Conservation (phyloP, 2,888 invertebrate species). For the Copidosoma aretas region DNA sequence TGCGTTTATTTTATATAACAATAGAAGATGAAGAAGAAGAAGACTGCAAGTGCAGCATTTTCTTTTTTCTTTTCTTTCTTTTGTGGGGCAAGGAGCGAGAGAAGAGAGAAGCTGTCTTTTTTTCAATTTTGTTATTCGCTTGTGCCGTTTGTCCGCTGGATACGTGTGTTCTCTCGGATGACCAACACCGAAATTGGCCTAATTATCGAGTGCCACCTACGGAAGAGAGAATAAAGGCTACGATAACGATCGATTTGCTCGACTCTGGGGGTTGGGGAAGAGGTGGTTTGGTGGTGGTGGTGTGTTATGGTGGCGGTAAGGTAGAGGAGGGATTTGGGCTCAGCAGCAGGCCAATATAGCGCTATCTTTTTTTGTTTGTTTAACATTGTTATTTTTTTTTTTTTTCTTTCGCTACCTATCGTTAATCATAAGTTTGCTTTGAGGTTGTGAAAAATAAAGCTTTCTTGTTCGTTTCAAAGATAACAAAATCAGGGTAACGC, state of each 20-base stretch:
- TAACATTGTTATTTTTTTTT: not conserved
- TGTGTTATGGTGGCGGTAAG: too few species aligned
- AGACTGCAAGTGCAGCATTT: slow-evolving; percentile 12
- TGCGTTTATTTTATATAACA: too few species aligned
- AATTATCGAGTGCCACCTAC: slow-evolving; percentile 43
- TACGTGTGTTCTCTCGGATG: slow-evolving; percentile 24
- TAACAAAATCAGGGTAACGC: too few species aligned
- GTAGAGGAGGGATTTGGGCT: not conserved
- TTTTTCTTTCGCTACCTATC: slow-evolving; percentile 2
- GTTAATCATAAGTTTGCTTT: too few species aligned
- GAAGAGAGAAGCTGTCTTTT: slow-evolving; percentile 21
- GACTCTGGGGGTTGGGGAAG: not conserved
- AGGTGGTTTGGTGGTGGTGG: not conserved
- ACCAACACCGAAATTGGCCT: slow-evolving; percentile 41
- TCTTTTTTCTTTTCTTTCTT: not conserved
- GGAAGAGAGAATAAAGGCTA: slow-evolving; percentile 40
- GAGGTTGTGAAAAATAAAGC: too few species aligned
- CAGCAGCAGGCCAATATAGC: slow-evolving; percentile 39
- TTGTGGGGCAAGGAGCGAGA: slow-evolving; percentile 14
- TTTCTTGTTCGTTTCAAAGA: too few species aligned
- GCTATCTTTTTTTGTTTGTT: slow-evolving; percentile 22
- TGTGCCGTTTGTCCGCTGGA: not conserved
- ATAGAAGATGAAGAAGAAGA: not conserved
- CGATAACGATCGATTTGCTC: slow-evolving; percentile 27
- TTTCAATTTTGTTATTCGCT: slow-evolving; percentile 7